Evolutionary conservation across 2,888 invertebrate species (phyloP).

Genomic region (Synergus umbraculus): DNA sequence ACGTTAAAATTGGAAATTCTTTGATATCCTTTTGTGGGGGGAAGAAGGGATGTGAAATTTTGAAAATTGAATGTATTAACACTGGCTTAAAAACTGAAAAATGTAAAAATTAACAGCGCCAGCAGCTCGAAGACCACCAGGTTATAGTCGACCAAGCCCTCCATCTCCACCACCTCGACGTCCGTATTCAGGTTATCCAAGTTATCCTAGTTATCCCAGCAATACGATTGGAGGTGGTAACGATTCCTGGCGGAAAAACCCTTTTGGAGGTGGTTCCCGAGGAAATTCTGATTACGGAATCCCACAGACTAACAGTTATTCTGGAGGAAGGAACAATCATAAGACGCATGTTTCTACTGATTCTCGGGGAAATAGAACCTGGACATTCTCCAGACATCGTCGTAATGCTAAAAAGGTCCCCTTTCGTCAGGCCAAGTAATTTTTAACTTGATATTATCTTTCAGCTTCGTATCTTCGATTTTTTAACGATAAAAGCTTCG

Average conservation of each 20-base stretch:
- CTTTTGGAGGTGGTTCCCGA: constrained; percentile 59
- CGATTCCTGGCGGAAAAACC: constrained; percentile 64
- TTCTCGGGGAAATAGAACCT: constrained; percentile 68
- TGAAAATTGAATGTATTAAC: background rate
- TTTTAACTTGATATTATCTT: background rate
- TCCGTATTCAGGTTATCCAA: constrained; percentile 54
- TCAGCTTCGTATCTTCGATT: background rate
- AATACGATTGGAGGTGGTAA: constrained; percentile 63
- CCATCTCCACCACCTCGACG: constrained; percentile 68
- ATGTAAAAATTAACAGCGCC: constrained; percentile 61
- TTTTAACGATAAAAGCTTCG: background rate
- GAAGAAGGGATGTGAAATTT: background rate
- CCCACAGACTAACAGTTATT: constrained; percentile 46
- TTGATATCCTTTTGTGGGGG: background rate
- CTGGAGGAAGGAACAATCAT: constrained; percentile 61
- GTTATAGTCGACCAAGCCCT: constrained; percentile 53
- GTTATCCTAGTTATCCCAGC: constrained; percentile 64
- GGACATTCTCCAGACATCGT: constrained; percentile 70
- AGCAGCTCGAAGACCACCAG: constrained; percentile 55
- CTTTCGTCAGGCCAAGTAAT: background rate
- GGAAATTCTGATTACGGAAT: constrained; percentile 52
- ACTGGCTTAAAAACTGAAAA: constrained; percentile 1
- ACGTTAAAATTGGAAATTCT: background rate
- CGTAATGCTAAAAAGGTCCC: background rate
- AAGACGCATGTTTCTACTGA: constrained; percentile 67